Conservation (phyloP, 2,797 vertebrate species). For the Novumbra hubbsi region DNA sequence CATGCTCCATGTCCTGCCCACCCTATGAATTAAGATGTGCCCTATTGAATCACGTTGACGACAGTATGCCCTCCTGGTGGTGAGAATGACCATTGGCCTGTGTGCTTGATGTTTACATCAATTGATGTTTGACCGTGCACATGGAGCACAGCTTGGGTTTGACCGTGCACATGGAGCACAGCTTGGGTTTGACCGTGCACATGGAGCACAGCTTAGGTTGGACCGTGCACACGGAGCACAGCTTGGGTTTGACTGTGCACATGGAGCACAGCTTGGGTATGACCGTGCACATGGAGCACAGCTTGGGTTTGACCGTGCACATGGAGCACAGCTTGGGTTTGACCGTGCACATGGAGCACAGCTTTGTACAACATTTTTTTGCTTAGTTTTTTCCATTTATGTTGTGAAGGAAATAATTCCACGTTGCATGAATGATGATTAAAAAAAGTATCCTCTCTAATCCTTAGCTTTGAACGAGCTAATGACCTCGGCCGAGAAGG, state of each 20-base stretch:
- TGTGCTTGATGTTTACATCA: neutral
- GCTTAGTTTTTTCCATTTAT: neutral
- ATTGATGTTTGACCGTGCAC: neutral
- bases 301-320: neutral
- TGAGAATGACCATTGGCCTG: neutral
- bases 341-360: neutral
- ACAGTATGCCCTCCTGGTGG: neutral
- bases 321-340: too few species aligned
- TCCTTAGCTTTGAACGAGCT: conserved; percentile 84
- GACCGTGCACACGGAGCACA: neutral
- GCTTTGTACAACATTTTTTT: neutral
- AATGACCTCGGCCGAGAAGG: conserved; percentile 88
- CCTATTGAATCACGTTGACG: neutral
- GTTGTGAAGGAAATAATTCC: neutral
- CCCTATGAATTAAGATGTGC: neutral
- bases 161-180: neutral
- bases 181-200: too few species aligned
- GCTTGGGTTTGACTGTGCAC: too few species aligned
- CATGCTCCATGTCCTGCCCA: neutral
- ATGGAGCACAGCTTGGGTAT: too few species aligned
- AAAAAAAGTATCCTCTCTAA: neutral
- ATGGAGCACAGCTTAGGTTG: too few species aligned
- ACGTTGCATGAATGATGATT: neutral
- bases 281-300: neutral
- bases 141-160: too few species aligned